A percentile compares a stretch with the other conserved stretches of the same genome.
Conservation (phyloP, 2,797 vertebrate species). For the Gouania willdenowi region DNA sequence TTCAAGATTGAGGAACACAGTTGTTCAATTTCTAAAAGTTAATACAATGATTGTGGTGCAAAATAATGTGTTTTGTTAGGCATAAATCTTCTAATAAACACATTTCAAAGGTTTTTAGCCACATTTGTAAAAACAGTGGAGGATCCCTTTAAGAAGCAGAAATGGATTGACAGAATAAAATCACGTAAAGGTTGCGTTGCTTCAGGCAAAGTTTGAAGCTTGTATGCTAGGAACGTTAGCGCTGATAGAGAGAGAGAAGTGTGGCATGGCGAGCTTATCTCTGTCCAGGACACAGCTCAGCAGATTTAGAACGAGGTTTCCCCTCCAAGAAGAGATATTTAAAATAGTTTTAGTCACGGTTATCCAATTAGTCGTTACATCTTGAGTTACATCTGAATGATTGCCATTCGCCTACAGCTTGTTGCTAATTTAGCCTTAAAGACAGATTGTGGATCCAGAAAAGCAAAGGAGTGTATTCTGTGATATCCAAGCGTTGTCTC, state of each 20-base stretch:
- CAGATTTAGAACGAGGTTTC: slow-evolving; percentile 47
- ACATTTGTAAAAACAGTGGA: too few relatives aligned
- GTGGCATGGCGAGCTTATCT: slow-evolving; percentile 46
- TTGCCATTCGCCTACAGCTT: slow-evolving; percentile 66
- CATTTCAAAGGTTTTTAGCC: too few relatives aligned
- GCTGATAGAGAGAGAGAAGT: not conserved
- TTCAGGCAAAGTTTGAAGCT: too few relatives aligned
- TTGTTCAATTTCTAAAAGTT: too few relatives aligned
- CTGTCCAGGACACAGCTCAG: slow-evolving; percentile 39
- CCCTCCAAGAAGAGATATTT: slow-evolving; percentile 47
- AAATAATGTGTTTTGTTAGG: too few relatives aligned
- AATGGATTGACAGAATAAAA: not conserved
- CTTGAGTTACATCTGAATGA: slow-evolving; percentile 65
- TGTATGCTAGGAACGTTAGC: slow-evolving; percentile 28
- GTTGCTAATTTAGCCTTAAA: slow-evolving; percentile 60
- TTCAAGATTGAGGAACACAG: too few relatives aligned
- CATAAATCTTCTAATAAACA: too few relatives aligned
- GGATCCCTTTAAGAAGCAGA: too few relatives aligned
- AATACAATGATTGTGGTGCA: too few relatives aligned
- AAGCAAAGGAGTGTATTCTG: slow-evolving; percentile 29
- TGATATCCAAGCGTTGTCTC: slow-evolving; percentile 30
- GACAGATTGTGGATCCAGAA: slow-evolving; percentile 38
- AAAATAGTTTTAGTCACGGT: slow-evolving; percentile 51
- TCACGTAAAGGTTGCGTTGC: slow-evolving; percentile 13
- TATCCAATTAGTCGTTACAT: slow-evolving; percentile 58